Evolutionary conservation across 2,888 invertebrate species (phyloP).

Genomic region (Netelia melanura): DNA sequence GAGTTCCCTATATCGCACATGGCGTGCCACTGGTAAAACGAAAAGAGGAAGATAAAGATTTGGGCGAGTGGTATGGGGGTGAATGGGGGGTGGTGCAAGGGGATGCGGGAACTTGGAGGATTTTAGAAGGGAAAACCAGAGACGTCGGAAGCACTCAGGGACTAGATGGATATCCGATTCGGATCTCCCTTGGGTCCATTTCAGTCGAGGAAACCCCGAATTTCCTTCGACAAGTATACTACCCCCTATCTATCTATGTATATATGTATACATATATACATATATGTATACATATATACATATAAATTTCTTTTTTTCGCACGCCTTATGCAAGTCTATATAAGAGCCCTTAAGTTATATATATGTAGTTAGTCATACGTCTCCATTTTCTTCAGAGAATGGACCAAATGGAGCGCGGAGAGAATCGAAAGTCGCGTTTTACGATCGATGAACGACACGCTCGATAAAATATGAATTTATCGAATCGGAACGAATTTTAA

Average conservation of each 20-base stretch:
- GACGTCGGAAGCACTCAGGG: conserved; percentile 67
- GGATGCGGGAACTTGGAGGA: conserved; percentile 14
- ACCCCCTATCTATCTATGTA: neutral
- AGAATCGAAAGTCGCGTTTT: neutral
- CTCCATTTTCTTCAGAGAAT: neutral
- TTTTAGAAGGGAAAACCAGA: conserved; percentile 57
- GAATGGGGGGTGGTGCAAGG: conserved; percentile 1
- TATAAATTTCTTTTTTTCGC: neutral
- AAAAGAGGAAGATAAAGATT: conserved; percentile 16
- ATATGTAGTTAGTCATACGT: neutral
- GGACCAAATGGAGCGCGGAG: neutral
- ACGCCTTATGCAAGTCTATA: neutral
- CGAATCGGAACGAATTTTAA: neutral
- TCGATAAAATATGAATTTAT: neutral
- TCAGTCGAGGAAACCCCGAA: conserved; percentile 50
- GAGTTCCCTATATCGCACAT: neutral
- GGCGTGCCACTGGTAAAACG: neutral
- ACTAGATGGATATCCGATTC: conserved; percentile 64
- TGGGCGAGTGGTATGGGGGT: conserved; percentile 12
- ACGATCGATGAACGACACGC: neutral
- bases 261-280: conserved; percentile 1
- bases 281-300: neutral
- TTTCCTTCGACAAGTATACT: conserved; percentile 38
- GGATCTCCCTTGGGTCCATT: conserved; percentile 47
- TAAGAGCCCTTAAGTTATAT: neutral